Conservation (phyloP, 2,113 vertebrate genomes). For the Dolichallabes microphthalmus region DNA sequence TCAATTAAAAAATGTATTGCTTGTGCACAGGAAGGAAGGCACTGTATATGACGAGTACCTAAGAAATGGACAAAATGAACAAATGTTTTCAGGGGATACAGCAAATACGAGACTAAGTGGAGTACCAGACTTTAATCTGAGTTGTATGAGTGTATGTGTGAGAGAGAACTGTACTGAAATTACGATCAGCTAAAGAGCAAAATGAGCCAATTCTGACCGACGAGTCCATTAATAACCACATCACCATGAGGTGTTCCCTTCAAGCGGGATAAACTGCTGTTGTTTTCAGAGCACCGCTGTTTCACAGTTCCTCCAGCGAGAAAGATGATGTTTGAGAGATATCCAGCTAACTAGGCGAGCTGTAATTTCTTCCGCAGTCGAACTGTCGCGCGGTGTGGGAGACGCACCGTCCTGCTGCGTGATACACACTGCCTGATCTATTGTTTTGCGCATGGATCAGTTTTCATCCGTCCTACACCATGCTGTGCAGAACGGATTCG, state of each 20-base stretch:
- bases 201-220: conserved; percentile 9
- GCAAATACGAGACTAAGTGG: conserved; percentile 36
- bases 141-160: neutral
- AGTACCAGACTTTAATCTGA: conserved; percentile 34
- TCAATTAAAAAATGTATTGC: conserved; percentile 55
- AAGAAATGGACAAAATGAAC: conserved; percentile 49
- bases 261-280: neutral
- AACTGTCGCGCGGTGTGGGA: neutral
- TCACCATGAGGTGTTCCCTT: neutral
- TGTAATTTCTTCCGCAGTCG: neutral
- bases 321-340: neutral
- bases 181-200: neutral
- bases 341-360: neutral
- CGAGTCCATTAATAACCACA: neutral
- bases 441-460: neutral
- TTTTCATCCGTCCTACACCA: neutral
- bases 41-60: conserved; percentile 29
- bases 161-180: neutral
- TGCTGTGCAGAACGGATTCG: neutral
- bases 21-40: neutral
- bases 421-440: conserved; percentile 8
- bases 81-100: conserved; percentile 46
- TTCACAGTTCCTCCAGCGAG: neutral
- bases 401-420: neutral
- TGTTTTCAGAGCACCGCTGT: neutral